A percentile compares a stretch with the other conserved stretches of the same genome.
Conservation (phyloP, 2,113 vertebrate species). For the Oreamnos americanus region DNA sequence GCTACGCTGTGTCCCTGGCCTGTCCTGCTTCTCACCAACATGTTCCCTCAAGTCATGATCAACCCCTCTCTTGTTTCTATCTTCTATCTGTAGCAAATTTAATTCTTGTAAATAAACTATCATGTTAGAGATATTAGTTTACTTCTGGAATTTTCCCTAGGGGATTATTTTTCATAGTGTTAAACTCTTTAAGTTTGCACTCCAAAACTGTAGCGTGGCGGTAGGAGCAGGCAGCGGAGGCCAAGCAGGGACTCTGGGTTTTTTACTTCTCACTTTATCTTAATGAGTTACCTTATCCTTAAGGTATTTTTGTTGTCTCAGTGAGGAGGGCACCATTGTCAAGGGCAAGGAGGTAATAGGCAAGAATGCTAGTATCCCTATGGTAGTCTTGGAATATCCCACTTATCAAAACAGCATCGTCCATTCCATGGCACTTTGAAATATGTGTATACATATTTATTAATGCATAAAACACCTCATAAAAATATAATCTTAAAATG, state of each 20-base stretch:
- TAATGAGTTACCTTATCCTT: not conserved
- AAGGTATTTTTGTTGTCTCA: not conserved
- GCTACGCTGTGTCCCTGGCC: too few species aligned
- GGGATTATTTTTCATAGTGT: not conserved
- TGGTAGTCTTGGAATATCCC: not conserved
- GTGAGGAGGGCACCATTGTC: fast-evolving
- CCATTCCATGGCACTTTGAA: not conserved
- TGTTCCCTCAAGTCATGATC: not conserved
- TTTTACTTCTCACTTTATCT: not conserved
- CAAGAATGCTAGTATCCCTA: not conserved
- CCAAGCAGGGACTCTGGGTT: not conserved
- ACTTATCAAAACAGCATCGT: not conserved
- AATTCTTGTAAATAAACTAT: not conserved
- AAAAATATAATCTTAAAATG: not conserved
- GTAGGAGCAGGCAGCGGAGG: not conserved
- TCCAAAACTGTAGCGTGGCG: not conserved
- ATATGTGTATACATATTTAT: not conserved
- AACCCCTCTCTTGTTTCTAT: not conserved
- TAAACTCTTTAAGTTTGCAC: not conserved
- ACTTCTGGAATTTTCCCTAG: not conserved
- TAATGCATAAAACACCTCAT: not conserved
- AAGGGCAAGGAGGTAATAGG: not conserved
- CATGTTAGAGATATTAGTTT: not conserved
- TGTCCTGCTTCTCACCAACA: not conserved
- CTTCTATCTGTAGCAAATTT: not conserved